Conservation (phyloP, 1,140 invertebrate genomes). For the Atta cephalotes region DNA sequence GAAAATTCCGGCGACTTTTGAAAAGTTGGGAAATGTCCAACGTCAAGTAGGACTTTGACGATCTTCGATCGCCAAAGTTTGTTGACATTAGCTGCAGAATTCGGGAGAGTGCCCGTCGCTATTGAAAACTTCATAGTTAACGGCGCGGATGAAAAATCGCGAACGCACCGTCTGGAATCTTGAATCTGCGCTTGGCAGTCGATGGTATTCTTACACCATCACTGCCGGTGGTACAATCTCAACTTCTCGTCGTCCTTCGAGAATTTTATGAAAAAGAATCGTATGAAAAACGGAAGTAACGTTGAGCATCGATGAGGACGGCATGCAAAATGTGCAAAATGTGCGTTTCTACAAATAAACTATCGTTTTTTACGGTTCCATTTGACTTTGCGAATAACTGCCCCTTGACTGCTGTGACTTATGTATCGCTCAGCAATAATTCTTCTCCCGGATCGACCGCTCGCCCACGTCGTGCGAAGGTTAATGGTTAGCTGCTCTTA, state of each 20-base stretch:
- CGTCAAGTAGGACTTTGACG: constrained; percentile 47
- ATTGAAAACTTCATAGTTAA: constrained; percentile 59
- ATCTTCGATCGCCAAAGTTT: constrained; percentile 54
- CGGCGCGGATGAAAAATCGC: constrained; percentile 55
- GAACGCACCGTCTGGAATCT: constrained; percentile 43
- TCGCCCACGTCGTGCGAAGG: neutral
- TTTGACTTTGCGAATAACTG: constrained; percentile 55
- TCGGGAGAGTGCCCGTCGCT: constrained; percentile 28
- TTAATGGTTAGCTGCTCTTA: neutral
- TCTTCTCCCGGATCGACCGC: constrained; percentile 31
- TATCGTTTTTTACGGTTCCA: constrained; percentile 50
- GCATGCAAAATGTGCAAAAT: constrained; percentile 46
- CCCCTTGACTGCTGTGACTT: constrained; percentile 28
- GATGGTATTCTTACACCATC: constrained; percentile 65
- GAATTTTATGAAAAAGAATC: constrained; percentile 66
- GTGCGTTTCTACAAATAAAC: constrained; percentile 62
- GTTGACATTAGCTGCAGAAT: constrained; percentile 53
- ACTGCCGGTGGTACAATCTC: constrained; percentile 60
- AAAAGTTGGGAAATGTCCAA: constrained; percentile 52
- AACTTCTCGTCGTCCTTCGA: constrained; percentile 53
- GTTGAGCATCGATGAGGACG: neutral
- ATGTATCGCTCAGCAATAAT: constrained; percentile 36
- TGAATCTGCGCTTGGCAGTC: constrained; percentile 48
- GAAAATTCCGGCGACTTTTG: constrained; percentile 47
- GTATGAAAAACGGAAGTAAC: constrained; percentile 26